Percentiles rank a stretch among this genome's conserved stretches.
Conservation (phyloP, 2,797 vertebrate genomes). For the Megaceryle alcyon region DNA sequence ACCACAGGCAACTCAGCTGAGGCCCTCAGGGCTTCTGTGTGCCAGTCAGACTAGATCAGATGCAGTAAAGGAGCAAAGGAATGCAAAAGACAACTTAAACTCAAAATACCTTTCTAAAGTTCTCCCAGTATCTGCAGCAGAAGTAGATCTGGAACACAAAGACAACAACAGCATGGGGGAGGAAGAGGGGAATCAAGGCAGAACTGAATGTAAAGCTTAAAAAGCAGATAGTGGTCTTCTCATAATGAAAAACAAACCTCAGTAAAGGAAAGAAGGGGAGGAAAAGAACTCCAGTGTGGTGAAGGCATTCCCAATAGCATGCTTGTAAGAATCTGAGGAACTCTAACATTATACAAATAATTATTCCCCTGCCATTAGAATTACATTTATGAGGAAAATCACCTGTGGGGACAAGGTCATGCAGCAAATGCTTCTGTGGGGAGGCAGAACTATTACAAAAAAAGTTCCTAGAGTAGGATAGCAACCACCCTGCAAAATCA, state of each 20-base stretch:
- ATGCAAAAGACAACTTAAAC: slow-evolving; percentile 34
- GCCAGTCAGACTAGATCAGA: slow-evolving; percentile 55
- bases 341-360: neutral
- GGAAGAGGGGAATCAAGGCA: neutral
- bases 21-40: slow-evolving; percentile 19
- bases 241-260: neutral
- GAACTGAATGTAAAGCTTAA: neutral
- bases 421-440: neutral
- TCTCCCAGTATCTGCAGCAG: neutral
- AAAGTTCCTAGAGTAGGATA: neutral
- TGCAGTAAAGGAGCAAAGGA: neutral
- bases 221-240: neutral
- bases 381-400: neutral
- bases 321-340: neutral
- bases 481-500: neutral
- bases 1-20: neutral
- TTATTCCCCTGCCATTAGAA: neutral
- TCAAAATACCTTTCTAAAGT: neutral
- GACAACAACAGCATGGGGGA: neutral
- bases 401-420: neutral
- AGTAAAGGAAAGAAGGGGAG: neutral
- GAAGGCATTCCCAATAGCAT: neutral
- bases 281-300: neutral
- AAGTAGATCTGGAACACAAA: neutral
- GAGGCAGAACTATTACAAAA: neutral